Conservation (phyloP, 2,888 invertebrate species). For the Leucophora obtusa region DNA sequence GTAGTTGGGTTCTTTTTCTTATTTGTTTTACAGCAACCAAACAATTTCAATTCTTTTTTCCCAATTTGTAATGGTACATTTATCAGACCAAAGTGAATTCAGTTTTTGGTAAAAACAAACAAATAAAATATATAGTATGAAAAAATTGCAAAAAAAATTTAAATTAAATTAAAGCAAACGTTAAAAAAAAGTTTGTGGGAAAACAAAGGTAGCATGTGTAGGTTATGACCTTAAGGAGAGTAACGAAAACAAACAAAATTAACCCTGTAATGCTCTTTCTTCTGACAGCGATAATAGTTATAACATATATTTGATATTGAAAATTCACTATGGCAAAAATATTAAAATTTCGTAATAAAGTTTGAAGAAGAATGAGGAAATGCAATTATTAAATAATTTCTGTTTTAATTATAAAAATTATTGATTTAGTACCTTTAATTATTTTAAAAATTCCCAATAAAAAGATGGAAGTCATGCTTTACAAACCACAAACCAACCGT, state of each 20-base stretch:
- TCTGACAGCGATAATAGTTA: too few species aligned
- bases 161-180: constrained; percentile 33
- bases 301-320: too few species aligned
- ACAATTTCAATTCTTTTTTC: constrained; percentile 39
- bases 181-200: not conserved
- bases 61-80: constrained; percentile 14
- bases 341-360: too few species aligned
- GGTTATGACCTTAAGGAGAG: constrained; percentile 16
- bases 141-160: constrained; percentile 2
- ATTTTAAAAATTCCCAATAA: too few species aligned
- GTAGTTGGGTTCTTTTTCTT: not conserved
- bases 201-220: constrained; percentile 15
- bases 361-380: too few species aligned
- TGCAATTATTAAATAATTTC: too few species aligned
- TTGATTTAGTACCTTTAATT: too few species aligned
- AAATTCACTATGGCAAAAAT: too few species aligned
- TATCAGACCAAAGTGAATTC: constrained; percentile 47
- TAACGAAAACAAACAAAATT: constrained; percentile 1
- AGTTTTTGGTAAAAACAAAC: constrained; percentile 3
- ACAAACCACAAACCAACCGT: too few species aligned
- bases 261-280: too few species aligned
- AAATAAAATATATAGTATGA: not conserved
- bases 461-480: too few species aligned
- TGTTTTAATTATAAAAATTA: too few species aligned
- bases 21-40: constrained; percentile 25